Evolutionary conservation across 2,113 vertebrate genomes (phyloP), one percentile per base, ranked within the genome.

Genomic region (Clupea harengus): DNA sequence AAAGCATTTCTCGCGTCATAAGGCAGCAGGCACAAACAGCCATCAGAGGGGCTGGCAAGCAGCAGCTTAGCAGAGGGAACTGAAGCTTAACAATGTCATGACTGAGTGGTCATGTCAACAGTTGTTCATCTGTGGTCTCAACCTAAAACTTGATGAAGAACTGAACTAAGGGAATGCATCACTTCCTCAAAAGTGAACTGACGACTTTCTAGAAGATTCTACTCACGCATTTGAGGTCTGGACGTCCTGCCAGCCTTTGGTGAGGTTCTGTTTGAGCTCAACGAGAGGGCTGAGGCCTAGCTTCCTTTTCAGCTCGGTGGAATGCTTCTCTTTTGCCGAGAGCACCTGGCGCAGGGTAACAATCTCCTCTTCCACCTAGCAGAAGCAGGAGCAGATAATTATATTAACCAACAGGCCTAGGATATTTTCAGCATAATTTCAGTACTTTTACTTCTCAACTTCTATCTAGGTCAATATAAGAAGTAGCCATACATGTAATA

Each of bases 311-410:
- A 99, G 95, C 90, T 99, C 98, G 0, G 94, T 81, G 0, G 97
- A 95, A 88, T 98, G 97, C 84, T 95, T 94, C 94, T 99, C 98
- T 93, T 99, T 99, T 87, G 98, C 98, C 0, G 96, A 96, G 88
- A 99, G 89, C 5, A 99, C 98, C 93, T 99, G 98, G 18, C 97
- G 96, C 85, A 99, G 92, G 6, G 98, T 99, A 85, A 93, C 92
- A 60, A 99, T 99, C 90, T 99, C 98, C 90, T 99, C 98, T 90
- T 99, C 98, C 83, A 99, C 98, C 98, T 99, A 87, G 13, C 64
- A 72, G 2, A 28, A 18, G 67, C 32, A 49, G 17, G 39, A 18
- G 39, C 18, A 44, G 17, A 45, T 22, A 13, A 0, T n/a, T 39
- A 39, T 39, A 39, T 39, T 39, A 39, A 39, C 39, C 39, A 39